phyloP scores from a whole-genome alignment of 2,797 vertebrate species.

The Arctocebus calabarensis region DNA sequence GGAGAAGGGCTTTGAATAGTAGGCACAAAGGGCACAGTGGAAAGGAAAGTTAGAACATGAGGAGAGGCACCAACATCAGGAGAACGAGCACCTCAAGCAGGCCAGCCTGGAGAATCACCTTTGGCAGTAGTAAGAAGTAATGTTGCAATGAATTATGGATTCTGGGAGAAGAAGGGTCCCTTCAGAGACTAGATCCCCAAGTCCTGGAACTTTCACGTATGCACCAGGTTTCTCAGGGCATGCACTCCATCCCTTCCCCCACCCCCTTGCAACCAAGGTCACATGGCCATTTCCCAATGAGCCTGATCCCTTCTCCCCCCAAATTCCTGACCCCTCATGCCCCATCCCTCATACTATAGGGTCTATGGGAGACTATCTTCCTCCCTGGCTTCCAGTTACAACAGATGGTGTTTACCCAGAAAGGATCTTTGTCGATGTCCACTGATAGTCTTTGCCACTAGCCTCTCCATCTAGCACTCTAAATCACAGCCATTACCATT shows the following conservation, averaged over 20 bases:
- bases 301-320: neutral
- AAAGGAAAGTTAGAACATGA: neutral
- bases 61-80: neutral
- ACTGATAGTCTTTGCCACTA: neutral
- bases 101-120: neutral
- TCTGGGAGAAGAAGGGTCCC: neutral
- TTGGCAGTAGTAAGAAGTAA: neutral
- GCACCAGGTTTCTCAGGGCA: neutral
- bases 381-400: neutral
- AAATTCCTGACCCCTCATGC: neutral
- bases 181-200: neutral
- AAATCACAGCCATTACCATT: slow-evolving; percentile 60
- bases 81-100: neutral
- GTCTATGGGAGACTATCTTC: neutral
- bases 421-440: neutral
- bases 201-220: neutral
- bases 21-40: neutral
- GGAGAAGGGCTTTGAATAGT: neutral
- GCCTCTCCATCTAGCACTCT: neutral
- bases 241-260: neutral
- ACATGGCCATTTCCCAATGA: neutral
- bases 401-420: neutral
- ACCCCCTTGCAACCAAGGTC: neutral
- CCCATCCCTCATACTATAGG: neutral
- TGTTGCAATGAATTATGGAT: neutral